Evolutionary conservation across 2,113 vertebrate genomes (phyloP).

Genomic region (Balaenoptera acutorostrata): DNA sequence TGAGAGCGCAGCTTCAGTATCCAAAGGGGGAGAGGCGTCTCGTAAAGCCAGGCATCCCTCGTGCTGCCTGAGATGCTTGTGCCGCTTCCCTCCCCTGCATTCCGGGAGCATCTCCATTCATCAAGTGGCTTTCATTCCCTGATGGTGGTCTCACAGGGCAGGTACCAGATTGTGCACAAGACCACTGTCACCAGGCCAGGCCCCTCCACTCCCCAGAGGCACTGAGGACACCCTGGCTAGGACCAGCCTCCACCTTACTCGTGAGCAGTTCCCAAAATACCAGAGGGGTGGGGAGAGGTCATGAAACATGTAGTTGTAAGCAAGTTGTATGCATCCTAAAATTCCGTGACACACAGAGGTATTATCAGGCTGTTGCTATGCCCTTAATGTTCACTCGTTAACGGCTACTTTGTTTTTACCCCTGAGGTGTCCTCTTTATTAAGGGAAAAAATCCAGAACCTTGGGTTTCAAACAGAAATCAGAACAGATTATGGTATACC

Average conservation of each 20-base stretch:
- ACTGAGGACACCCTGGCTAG: not conserved
- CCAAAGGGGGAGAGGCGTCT: too few species aligned
- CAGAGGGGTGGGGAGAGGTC: too few species aligned
- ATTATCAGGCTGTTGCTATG: not conserved
- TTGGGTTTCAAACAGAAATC: not conserved
- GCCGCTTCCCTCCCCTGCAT: too few species aligned
- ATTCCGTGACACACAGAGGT: not conserved
- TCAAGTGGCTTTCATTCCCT: not conserved
- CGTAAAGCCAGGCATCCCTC: not conserved
- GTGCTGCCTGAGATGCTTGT: not conserved
- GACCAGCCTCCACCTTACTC: not conserved
- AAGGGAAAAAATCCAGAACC: not conserved
- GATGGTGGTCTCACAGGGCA: not conserved
- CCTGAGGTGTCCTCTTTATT: not conserved
- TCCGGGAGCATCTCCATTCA: not conserved
- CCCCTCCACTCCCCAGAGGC: not conserved
- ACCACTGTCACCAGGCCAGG: fast-evolving
- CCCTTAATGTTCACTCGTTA: not conserved
- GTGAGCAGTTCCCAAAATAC: not conserved
- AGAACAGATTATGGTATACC: not conserved
- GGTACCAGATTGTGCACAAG: not conserved
- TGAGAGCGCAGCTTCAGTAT: not conserved
- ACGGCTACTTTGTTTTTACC: not conserved
- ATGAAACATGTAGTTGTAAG: not conserved
- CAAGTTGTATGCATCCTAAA: not conserved